phyloP scores from a whole-genome alignment of 2,888 invertebrate genomes.

The Endomychus coccineus region DNA sequence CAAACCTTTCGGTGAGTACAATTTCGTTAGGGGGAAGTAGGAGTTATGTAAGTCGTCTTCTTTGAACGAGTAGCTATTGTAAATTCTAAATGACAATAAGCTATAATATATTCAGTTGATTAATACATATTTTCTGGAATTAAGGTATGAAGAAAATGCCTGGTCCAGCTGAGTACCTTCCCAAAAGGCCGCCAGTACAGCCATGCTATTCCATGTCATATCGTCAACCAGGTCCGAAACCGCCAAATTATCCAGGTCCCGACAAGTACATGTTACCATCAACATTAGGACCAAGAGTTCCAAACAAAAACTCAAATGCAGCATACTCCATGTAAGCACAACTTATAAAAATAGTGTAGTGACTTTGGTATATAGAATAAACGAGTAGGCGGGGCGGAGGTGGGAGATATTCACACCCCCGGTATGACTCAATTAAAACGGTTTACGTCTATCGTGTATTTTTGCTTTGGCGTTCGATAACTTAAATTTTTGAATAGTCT shows the following conservation, averaged over 20 bases:
- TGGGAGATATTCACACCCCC: too few relatives aligned
- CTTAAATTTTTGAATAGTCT: too few relatives aligned
- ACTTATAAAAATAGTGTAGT: too few relatives aligned
- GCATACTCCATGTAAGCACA: slow-evolving; percentile 49
- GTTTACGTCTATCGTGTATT: too few relatives aligned
- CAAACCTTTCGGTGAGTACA: slow-evolving; percentile 21
- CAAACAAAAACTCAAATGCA: slow-evolving; percentile 45
- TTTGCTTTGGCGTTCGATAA: too few relatives aligned
- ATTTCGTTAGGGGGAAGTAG: background rate
- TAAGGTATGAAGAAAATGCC: slow-evolving; percentile 10
- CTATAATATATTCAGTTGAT: too few relatives aligned
- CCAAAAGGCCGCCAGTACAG: slow-evolving; percentile 4
- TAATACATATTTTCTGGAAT: too few relatives aligned
- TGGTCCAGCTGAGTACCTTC: slow-evolving; percentile 13
- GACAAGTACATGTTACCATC: slow-evolving; percentile 52
- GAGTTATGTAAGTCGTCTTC: background rate
- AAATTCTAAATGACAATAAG: too few relatives aligned
- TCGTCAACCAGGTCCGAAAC: slow-evolving; percentile 34
- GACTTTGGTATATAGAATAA: too few relatives aligned
- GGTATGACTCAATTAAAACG: too few relatives aligned
- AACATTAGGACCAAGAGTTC: slow-evolving; percentile 48
- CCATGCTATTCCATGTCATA: slow-evolving; percentile 53
- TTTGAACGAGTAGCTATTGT: too few relatives aligned
- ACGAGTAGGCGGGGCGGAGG: too few relatives aligned
- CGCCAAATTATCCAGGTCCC: slow-evolving; percentile 50